These are phyloP conservation scores for Agrochola lychnidis DNA, from an alignment of 2,888 invertebrate species.

Conservation along the genomic window DNA sequence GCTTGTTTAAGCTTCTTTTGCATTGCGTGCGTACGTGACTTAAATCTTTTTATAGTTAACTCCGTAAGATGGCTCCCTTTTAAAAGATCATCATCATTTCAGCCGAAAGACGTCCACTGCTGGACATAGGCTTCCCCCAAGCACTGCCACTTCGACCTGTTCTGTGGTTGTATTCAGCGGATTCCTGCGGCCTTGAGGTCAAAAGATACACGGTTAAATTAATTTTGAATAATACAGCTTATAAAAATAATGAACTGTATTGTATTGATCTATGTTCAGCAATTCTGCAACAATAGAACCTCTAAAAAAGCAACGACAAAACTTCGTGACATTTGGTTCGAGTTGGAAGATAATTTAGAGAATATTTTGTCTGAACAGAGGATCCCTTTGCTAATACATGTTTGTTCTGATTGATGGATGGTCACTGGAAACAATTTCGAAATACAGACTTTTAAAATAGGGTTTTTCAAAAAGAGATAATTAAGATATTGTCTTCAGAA, in stretches of 20 bases:
- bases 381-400: conserved; percentile 11
- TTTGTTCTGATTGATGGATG: conserved; percentile 14
- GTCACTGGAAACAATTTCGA: neutral
- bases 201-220: neutral
- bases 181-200: too few species aligned
- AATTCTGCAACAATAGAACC: conserved; percentile 1
- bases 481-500: neutral
- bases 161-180: too few species aligned
- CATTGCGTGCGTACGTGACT: neutral
- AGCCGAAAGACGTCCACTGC: too few species aligned
- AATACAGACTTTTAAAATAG: neutral
- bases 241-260: neutral
- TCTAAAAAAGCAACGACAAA: neutral
- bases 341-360: conserved; percentile 5
- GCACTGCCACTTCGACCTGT: too few species aligned
- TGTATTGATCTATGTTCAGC: neutral
- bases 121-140: too few species aligned
- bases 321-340: neutral
- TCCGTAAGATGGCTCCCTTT: too few species aligned
- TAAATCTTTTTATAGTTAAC: neutral
- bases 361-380: conserved; percentile 18
- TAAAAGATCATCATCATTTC: too few species aligned
- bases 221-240: neutral
- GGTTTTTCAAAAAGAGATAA: neutral
- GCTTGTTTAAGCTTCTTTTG: neutral